Conservation (phyloP, 2,113 vertebrate genomes). For the Sapajus apella region DNA sequence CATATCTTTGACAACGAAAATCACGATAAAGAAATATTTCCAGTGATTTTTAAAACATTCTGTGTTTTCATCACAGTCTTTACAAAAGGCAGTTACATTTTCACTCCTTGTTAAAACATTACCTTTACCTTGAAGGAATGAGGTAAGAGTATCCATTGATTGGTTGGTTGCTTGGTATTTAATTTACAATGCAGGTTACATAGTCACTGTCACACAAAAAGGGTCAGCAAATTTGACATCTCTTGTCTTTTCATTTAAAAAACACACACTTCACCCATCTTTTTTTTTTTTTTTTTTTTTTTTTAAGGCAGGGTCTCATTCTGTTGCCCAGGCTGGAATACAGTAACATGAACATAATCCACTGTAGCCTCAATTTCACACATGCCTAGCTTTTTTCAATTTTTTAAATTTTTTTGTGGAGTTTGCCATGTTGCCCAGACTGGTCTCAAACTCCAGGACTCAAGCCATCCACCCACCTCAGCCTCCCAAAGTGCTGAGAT, state of each 20-base stretch:
- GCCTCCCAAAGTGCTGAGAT: too few species aligned
- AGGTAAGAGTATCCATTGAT: background rate
- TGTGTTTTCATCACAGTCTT: background rate
- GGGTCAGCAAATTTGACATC: background rate
- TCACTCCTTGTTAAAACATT: background rate
- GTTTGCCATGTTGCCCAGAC: too few species aligned
- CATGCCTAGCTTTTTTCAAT: too few species aligned
- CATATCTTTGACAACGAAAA: constrained; percentile 3
- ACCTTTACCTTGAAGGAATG: background rate
- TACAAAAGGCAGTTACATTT: background rate
- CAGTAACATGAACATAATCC: too few species aligned
- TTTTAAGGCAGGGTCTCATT: too few species aligned
- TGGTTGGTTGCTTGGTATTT: background rate
- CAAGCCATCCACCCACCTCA: too few species aligned
- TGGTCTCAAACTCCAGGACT: too few species aligned
- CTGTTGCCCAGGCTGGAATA: too few species aligned
- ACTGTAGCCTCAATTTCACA: too few species aligned
- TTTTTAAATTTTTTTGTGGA: too few species aligned
- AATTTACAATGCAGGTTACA: background rate
- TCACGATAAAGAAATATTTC: background rate
- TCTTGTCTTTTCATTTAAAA: background rate
- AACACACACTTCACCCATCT: background rate
- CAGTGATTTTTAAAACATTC: background rate
- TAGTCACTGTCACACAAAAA: background rate
- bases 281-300: background rate